These are phyloP conservation scores for Lepidocyrtoides sp. DNA, from an alignment of 2,888 invertebrate species.

Conservation along the genomic window DNA sequence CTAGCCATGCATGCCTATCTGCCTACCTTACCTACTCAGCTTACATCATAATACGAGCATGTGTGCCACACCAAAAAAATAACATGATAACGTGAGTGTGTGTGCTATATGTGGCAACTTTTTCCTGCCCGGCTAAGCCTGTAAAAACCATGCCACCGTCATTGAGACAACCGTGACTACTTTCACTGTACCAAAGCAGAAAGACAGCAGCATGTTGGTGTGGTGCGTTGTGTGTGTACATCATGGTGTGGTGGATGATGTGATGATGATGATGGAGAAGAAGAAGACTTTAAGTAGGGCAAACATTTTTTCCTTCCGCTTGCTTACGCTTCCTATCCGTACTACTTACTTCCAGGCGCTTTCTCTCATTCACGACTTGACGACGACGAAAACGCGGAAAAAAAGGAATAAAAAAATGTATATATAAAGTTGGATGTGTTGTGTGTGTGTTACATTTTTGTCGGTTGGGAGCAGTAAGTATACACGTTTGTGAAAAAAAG, in stretches of 20 bases:
- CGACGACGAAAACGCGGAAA: not conserved
- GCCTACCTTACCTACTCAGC: not conserved
- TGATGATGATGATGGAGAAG: not conserved
- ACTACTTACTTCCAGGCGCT: conserved; percentile 38
- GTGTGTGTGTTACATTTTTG: not conserved
- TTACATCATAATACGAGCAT: conserved; percentile 19
- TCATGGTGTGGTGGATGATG: conserved; percentile 27
- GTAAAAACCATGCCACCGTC: conserved; percentile 38
- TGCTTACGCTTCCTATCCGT: conserved; percentile 38
- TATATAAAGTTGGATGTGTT: not conserved
- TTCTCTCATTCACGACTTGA: conserved; percentile 43
- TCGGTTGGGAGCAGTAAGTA: not conserved
- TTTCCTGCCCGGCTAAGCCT: conserved; percentile 57
- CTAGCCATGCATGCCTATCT: not conserved
- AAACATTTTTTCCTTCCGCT: conserved; percentile 55
- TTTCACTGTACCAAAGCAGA: not conserved
- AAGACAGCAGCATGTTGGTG: conserved; percentile 11
- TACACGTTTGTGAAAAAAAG: not conserved
- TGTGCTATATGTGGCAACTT: conserved; percentile 16
- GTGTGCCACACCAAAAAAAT: conserved; percentile 13
- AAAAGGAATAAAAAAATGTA: not conserved
- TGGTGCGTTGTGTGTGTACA: not conserved
- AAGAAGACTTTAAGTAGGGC: conserved; percentile 63
- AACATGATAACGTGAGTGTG: conserved; percentile 7
- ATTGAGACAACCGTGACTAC: conserved; percentile 47